Percentiles rank a stretch among this genome's conserved stretches.
These are phyloP conservation scores for Spondyliosoma cantharus DNA, from an alignment of 2,797 vertebrate species.

Conservation along the genomic window DNA sequence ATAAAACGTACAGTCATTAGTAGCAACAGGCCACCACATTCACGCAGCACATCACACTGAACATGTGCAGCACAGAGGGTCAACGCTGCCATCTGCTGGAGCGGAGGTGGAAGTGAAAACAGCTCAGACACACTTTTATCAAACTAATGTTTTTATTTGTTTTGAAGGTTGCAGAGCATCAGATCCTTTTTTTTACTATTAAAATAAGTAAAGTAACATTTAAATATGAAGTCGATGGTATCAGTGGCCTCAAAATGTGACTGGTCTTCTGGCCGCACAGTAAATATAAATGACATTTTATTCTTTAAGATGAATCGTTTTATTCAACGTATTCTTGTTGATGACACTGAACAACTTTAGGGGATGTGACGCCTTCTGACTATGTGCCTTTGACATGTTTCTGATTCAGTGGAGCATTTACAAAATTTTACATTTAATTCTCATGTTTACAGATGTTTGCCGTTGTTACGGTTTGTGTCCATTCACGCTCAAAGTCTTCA, in stretches of 20 bases:
- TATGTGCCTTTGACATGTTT: conserved; percentile 67
- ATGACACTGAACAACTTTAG: conserved; percentile 2
- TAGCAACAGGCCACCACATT: not conserved
- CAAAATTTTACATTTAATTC: conserved; percentile 13
- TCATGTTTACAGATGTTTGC: conserved; percentile 33
- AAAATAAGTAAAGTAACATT: conserved; percentile 62
- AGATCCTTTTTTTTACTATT: conserved; percentile 46
- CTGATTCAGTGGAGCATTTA: conserved; percentile 42
- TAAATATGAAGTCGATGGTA: conserved; percentile 47
- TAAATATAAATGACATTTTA: conserved; percentile 34
- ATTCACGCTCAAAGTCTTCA: conserved; percentile 12
- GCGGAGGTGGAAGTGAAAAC: not conserved
- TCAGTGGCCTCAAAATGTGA: conserved; percentile 26
- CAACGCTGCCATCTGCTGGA: conserved; percentile 71
- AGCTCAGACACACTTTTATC: conserved; percentile 43
- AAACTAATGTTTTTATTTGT: conserved; percentile 72
- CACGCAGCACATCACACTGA: not conserved
- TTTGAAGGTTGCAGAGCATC: conserved; percentile 74
- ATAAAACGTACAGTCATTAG: not conserved
- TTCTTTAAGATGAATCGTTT: conserved; percentile 7
- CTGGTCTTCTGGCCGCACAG: conserved; percentile 30
- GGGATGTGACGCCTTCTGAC: conserved; percentile 14
- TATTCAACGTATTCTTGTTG: conserved; percentile 3
- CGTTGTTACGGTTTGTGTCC: conserved; percentile 35
- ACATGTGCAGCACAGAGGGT: not conserved